Evolutionary conservation across 2,113 vertebrate genomes (phyloP), one percentile per base, ranked within the genome.

Genomic region (Climacteris rufus): DNA sequence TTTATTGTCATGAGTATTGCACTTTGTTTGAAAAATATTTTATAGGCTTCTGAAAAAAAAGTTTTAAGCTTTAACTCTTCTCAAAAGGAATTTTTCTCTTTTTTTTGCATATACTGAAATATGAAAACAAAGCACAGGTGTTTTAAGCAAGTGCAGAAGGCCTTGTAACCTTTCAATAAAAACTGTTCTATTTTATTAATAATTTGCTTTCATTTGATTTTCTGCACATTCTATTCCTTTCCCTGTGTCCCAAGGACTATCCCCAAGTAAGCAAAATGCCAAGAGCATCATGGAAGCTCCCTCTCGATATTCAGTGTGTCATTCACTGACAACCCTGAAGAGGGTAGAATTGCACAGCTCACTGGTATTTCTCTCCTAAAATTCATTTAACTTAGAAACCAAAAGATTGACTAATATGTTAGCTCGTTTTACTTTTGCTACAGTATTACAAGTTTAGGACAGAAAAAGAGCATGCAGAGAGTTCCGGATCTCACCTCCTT

Each of bases 251-350:
- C 1, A 0, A 82, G 28, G 15, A 60, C n/a, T 50, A 7, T 15
- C 18, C 33, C 45, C 28, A n/a, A 5, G 17, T 24, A 18, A n/a
- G 17, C 0, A 7, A 63, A 40, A 37, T 7, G 25, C 37, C 1
- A 0, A 35, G 11, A 31, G 23, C 28, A 33, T 21, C 14, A 5
- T 2, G 4, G 16, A 31, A 56, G 15, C 19, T 33, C 31, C 0
- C 2, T 33, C 17, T 28, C 2, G 0, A 35, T 15, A 16, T 24
- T 6, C 25, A 13, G 30, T 2, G 0, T 79, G 86, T 65, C 24
- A 83, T 90, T 93, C 21, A 3, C 49, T 27, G 22, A 49, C 47
- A 83, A 8, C 42, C 93, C 96, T 91, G 90, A 87, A 89, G 91
- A 82, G 92, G 94, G 94, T 50, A 66, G 0, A 24, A 63, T 81